A percentile compares a stretch with the other conserved stretches of the same genome.
Evolutionary conservation across 2,888 invertebrate species (phyloP).

Genomic region (Sesia apiformis): DNA sequence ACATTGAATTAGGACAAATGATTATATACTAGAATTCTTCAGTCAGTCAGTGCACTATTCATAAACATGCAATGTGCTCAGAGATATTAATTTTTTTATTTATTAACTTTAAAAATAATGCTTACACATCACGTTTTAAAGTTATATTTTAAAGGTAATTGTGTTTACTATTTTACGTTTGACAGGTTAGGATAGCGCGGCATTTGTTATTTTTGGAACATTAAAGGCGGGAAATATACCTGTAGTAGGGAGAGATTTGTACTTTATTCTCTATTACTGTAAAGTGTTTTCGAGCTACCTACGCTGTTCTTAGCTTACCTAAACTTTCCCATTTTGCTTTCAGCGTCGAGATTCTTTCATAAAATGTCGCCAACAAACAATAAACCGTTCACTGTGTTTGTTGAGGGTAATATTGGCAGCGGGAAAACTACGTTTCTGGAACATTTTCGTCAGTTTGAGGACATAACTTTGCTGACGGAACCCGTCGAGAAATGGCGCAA

Average conservation of each 20-base stretch:
- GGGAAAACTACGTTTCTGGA: constrained; percentile 92
- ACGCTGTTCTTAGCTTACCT: neutral
- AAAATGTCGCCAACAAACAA: constrained; percentile 43
- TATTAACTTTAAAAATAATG: neutral
- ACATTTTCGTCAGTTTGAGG: constrained; percentile 83
- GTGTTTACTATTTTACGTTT: constrained; percentile 20
- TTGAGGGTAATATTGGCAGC: constrained; percentile 93
- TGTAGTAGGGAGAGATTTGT: neutral
- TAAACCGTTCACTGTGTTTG: constrained; percentile 86
- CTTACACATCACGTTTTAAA: constrained; percentile 8
- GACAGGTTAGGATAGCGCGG: constrained; percentile 18
- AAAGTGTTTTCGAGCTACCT: neutral
- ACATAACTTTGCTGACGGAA: constrained; percentile 80
- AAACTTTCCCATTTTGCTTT: constrained; percentile 11
- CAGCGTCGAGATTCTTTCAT: constrained; percentile 20
- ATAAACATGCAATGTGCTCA: no score
- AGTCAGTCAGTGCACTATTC: no score
- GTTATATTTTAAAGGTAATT: constrained; percentile 36
- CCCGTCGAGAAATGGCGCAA: constrained; percentile 91
- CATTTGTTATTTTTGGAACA: constrained; percentile 33
- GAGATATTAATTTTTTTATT: neutral
- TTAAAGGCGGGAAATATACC: constrained; percentile 46
- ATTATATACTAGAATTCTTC: no score
- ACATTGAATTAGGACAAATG: no score
- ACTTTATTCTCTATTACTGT: constrained; percentile 3